A percentile compares a stretch with the other conserved stretches of the same genome.
phyloP scores from a whole-genome alignment of 2,797 vertebrate species.

The Cottoperca gobio region DNA sequence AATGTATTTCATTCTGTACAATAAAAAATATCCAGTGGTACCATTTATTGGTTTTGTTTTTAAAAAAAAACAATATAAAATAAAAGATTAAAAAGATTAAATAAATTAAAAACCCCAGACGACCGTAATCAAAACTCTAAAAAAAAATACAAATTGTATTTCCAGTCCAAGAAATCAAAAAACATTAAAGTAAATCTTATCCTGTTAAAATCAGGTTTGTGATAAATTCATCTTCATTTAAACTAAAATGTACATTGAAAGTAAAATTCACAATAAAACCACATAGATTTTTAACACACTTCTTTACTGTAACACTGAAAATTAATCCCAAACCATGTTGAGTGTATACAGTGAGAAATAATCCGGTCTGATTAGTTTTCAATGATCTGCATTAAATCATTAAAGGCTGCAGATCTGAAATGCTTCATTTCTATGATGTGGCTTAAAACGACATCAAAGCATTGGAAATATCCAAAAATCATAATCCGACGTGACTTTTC shows the following conservation, averaged over 20 bases:
- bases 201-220: conserved; percentile 16
- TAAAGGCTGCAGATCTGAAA: conserved; percentile 8
- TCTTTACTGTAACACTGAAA: neutral
- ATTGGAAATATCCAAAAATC: conserved; percentile 1
- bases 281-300: neutral
- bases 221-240: conserved; percentile 6
- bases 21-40: conserved; percentile 75
- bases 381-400: conserved; percentile 8
- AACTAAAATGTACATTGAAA: conserved; percentile 4
- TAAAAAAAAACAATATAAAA: neutral
- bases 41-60: conserved; percentile 42
- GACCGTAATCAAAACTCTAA: conserved; percentile 12
- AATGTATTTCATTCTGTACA: conserved; percentile 65
- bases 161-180: conserved; percentile 37
- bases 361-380: neutral
- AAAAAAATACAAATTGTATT: conserved; percentile 52
- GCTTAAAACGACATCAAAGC: conserved; percentile 4
- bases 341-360: neutral
- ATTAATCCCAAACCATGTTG: neutral
- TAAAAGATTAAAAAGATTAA: conserved; percentile 36
- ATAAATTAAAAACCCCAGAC: conserved; percentile 53
- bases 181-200: conserved; percentile 12
- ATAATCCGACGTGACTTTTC: neutral
- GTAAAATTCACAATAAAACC: neutral
- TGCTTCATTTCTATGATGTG: neutral